Evolutionary conservation across 2,888 invertebrate genomes (phyloP), one percentile per base, ranked within the genome.

Genomic region (Cacoxenus indagator): DNA sequence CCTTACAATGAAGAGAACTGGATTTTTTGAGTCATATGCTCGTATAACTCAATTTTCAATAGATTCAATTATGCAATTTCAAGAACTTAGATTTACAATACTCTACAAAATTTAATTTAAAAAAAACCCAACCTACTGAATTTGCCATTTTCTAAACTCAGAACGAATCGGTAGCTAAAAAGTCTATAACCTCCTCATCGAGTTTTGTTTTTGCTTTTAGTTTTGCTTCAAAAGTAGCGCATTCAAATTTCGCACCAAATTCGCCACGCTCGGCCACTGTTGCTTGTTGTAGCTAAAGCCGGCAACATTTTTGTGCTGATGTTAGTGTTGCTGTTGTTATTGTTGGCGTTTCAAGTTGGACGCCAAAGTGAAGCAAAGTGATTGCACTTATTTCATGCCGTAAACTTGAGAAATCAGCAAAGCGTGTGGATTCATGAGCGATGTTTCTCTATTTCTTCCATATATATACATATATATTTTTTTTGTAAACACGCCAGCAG

Each of bases 331-430:
- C 22, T 64, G 26, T 19, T 45, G 37, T 17, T 24, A 5, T 57
- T 24, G 64, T 67, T 67, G 64, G 61, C 64, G n/a, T 70, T 48
- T 64, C 37, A 45, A 22, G n/a, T 11, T 9, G 29, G 59, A n/a
- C n/a, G n/a, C n/a, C n/a, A n/a, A n/a, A n/a, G n/a, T 64, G 31
- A 17, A 26, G 22, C 43, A 45, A 31, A 61, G 11, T 27, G n/a
- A n/a, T 51, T 51, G 26, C 29, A 31, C n/a, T 51, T 61, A 17
- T 55, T 43, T 55, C 69, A 14, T 57, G 24, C 48, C 14, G 48
- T 51, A 48, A 54, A 45, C 43, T 66, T 73, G 59, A 65, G 71
- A 57, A 76, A 70, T 72, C 76, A 76, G 43, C 75, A 72, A 75
- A 75, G 76, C 76, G 73, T 76, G 76, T 65, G 57, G 65, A 68